Conservation (phyloP, 2,113 vertebrate genomes). For the Pica pica region DNA sequence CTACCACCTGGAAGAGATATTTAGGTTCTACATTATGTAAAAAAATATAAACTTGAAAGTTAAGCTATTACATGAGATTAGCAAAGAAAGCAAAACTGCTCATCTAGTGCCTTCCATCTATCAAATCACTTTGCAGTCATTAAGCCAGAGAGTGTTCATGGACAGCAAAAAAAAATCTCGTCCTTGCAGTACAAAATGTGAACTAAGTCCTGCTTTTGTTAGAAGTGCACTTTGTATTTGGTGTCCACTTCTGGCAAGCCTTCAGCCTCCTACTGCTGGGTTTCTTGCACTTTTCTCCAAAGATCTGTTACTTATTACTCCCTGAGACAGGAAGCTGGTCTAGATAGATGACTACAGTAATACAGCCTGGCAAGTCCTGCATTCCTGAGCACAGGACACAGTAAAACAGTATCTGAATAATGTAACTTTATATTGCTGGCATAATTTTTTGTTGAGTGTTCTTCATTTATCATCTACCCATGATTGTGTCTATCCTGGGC, state of each 20-base stretch:
- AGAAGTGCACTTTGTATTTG: background rate
- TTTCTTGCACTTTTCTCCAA: background rate
- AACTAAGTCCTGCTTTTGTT: background rate
- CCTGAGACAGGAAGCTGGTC: background rate
- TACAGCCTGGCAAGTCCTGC: background rate
- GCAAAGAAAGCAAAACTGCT: background rate
- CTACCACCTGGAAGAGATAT: slow-evolving; percentile 77
- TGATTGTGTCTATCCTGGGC: background rate
- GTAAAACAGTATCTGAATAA: background rate
- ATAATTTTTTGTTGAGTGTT: background rate
- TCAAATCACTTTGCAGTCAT: background rate
- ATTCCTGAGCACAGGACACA: background rate
- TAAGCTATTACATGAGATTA: background rate
- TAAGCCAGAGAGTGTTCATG: background rate
- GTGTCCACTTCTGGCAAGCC: background rate
- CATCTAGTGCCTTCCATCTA: background rate
- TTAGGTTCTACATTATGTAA: background rate
- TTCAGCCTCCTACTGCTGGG: background rate
- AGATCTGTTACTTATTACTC: background rate
- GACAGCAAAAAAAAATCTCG: background rate
- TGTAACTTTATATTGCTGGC: background rate
- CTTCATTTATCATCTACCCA: background rate
- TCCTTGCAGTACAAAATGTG: background rate
- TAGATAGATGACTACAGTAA: background rate
- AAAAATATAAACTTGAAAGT: background rate